Evolutionary conservation across 2,888 invertebrate genomes (phyloP), one percentile per base, ranked within the genome.

Genomic region (Orthosia gothica): DNA sequence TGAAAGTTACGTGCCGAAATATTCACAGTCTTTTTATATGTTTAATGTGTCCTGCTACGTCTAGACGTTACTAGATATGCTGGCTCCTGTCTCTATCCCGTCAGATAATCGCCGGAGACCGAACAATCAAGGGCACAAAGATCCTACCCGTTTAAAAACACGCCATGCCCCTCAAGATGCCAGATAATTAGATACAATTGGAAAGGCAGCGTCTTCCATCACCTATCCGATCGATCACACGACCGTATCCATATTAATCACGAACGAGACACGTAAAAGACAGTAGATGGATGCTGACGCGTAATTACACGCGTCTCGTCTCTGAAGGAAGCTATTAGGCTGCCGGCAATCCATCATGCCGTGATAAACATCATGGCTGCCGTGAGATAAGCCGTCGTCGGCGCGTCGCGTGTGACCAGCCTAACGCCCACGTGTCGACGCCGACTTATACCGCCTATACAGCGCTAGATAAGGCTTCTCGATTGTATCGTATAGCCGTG

Each of bases 331-430:
- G 88, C 85, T 87, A 87, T 87, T 88, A 87, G 83, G 83, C 74
- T 72, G 78, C 73, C 68, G 74, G 73, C 84, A 75, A 94, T 94
- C 91, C 91, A 93, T 94, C 94, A 94, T 93, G 87, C 79, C 76
- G 84, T 87, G 94, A 94, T 94, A 93, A 93, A 91, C 91, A 93
- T 92, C 92, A 87, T 88, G 82, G 89, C 84, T 87, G 88, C 86
- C 85, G 89, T 82, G 83, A 86, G 88, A 88, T 87, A 87, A 85
- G 84, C 70, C 80, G 84, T 74, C 73, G 76, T 74, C 73, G 76
- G 76, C 81, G 82, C 81, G 76, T 84, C 84, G 85, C 85, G 87
- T 85, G 87, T 84, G 82, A 85, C 77, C 88, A 81, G 70, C 82
- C 76, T 80, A 70, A 88, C 83, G 74, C 90, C 82, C 86, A 87